These are phyloP conservation scores for Pelodiscus sinensis DNA, from an alignment of 2,113 vertebrate genomes.

Conservation along the genomic window DNA sequence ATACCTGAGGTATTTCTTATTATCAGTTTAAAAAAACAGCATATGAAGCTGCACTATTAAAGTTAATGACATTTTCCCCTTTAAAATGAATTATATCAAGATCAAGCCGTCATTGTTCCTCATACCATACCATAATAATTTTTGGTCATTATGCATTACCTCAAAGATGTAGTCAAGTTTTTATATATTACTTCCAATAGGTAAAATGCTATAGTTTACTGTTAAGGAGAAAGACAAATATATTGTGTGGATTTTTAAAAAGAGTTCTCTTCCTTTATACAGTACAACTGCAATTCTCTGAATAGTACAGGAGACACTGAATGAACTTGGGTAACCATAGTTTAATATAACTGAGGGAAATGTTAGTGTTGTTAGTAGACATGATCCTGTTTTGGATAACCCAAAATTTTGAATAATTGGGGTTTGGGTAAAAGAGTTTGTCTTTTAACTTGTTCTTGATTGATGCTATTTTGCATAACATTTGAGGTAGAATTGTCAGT, in stretches of 20 bases:
- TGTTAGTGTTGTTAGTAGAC: not conserved
- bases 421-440: not conserved
- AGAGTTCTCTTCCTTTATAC: not conserved
- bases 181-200: not conserved
- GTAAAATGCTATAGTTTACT: not conserved
- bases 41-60: not conserved
- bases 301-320: not conserved
- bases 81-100: not conserved
- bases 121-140: not conserved
- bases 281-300: not conserved
- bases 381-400: not conserved
- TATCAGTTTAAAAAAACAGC: not conserved
- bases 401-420: not conserved
- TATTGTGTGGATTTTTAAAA: not conserved
- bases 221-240: not conserved
- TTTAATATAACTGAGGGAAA: not conserved
- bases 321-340: not conserved
- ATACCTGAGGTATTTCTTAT: not conserved
- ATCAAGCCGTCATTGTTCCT: not conserved
- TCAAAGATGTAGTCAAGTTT: accelerated
- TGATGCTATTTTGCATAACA: not conserved
- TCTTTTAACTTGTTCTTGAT: not conserved
- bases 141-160: not conserved
- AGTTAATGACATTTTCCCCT: not conserved
- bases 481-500: not conserved